Conservation (phyloP, 2,113 vertebrate species). For the Upupa epops region DNA sequence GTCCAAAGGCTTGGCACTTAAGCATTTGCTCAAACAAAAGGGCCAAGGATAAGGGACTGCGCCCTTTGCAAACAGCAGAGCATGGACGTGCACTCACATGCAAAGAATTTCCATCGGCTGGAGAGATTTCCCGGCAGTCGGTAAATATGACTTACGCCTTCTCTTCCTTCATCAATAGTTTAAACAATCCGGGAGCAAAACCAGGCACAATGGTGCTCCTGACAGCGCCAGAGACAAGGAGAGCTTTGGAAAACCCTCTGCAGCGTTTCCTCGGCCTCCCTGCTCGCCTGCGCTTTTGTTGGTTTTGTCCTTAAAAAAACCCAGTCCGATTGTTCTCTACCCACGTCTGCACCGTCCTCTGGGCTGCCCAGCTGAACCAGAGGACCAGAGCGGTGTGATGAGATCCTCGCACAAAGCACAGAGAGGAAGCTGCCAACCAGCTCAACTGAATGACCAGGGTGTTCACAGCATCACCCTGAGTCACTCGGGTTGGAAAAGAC, state of each 20-base stretch:
- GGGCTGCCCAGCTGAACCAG: not conserved
- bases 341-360: not conserved
- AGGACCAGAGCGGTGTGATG: not conserved
- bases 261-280: not conserved
- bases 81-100: conserved; percentile 61
- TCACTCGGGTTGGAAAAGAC: too few species aligned
- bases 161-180: conserved; percentile 51
- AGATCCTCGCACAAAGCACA: not conserved
- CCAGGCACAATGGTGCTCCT: not conserved
- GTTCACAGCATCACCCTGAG: too few species aligned
- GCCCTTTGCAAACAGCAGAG: conserved; percentile 52
- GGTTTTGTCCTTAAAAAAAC: not conserved
- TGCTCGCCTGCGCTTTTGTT: not conserved
- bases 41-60: conserved; percentile 65
- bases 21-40: conserved; percentile 63
- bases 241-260: too few species aligned
- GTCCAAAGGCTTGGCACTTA: conserved; percentile 59
- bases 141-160: conserved; percentile 58
- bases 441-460: not conserved
- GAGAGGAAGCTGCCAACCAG: not conserved
- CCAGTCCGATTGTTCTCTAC: not conserved
- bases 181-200: conserved; percentile 36
- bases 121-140: conserved; percentile 51
- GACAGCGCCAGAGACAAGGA: not conserved
- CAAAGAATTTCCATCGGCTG: conserved; percentile 48